Conservation (phyloP, 2,113 vertebrate genomes). For the Clarias magur region DNA sequence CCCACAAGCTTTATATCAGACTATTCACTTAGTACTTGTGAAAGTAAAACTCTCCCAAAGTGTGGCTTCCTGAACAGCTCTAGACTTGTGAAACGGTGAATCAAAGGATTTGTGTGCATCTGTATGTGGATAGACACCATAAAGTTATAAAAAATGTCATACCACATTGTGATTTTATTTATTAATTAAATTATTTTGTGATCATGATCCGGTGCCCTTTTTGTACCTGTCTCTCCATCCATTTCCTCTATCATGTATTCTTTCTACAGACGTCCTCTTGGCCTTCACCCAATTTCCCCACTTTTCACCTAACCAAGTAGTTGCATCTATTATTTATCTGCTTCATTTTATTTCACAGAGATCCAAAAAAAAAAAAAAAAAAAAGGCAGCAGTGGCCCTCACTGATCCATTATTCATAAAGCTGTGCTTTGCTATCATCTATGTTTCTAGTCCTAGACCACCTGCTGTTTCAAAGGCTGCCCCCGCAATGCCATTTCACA, state of each 20-base stretch:
- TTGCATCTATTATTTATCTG: slow-evolving; percentile 55
- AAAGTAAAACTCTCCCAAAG: neutral
- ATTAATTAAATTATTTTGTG: too few relatives aligned
- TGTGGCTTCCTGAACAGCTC: neutral
- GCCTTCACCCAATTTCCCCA: slow-evolving; percentile 28
- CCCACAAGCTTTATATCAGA: neutral
- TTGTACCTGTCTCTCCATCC: neutral
- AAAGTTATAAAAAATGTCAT: too few relatives aligned
- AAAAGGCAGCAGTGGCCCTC: slow-evolving; percentile 20
- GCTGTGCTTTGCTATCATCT: slow-evolving; percentile 17
- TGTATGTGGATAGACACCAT: too few relatives aligned
- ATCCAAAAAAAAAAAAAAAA: slow-evolving; percentile 42
- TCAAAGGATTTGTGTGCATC: neutral
- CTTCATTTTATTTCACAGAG: slow-evolving; percentile 47
- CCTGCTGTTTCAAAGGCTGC: slow-evolving; percentile 11
- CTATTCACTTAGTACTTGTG: neutral
- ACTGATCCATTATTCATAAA: slow-evolving; percentile 53
- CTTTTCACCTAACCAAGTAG: slow-evolving; percentile 15
- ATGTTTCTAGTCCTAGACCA: slow-evolving; percentile 17
- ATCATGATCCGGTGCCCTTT: neutral
- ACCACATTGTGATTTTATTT: too few relatives aligned
- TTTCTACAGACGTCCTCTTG: neutral
- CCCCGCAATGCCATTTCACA: neutral
- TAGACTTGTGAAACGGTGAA: neutral
- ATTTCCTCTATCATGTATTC: neutral